A percentile compares a stretch with the other conserved stretches of the same genome.
Conservation (phyloP, 2,888 invertebrate genomes). For the Macrosoma leucophasiata region DNA sequence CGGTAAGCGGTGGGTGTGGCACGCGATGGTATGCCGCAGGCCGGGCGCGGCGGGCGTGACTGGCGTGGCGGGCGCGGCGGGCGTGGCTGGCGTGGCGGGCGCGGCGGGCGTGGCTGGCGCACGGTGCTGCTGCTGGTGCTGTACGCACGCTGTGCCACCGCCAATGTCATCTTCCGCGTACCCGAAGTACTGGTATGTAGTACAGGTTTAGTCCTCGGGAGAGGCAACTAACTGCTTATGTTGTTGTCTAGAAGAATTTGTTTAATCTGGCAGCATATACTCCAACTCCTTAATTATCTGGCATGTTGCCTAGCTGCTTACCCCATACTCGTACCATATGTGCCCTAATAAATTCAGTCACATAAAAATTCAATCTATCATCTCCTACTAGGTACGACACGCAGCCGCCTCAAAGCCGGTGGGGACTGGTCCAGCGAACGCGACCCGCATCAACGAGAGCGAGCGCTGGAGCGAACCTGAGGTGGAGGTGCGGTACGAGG, state of each 20-base stretch:
- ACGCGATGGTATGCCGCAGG: slow-evolving; percentile 33
- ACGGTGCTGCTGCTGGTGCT: slow-evolving; percentile 32
- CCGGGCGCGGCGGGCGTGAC: slow-evolving; percentile 28
- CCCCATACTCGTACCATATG: too few relatives aligned
- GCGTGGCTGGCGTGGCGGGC: slow-evolving; percentile 26
- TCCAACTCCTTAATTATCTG: too few relatives aligned
- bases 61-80: slow-evolving; percentile 26
- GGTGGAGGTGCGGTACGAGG: slow-evolving; percentile 61
- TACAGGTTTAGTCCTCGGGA: neutral
- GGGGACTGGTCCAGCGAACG: slow-evolving; percentile 46
- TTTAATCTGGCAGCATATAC: too few relatives aligned
- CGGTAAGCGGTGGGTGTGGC: slow-evolving; percentile 2
- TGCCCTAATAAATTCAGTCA: neutral
- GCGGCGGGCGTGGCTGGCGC: slow-evolving; percentile 23
- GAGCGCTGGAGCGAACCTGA: slow-evolving; percentile 33
- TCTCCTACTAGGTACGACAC: slow-evolving; percentile 61
- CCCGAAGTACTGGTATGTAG: slow-evolving; percentile 57
- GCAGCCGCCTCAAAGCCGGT: slow-evolving; percentile 57
- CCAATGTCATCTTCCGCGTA: slow-evolving; percentile 62
- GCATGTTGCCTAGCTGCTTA: too few relatives aligned
- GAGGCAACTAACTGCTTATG: too few relatives aligned
- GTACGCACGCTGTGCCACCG: too few relatives aligned
- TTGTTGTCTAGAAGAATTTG: too few relatives aligned
- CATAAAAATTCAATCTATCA: neutral
- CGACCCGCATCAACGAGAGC: slow-evolving; percentile 31